phyloP scores from a whole-genome alignment of 1,140 invertebrate species.

The Drosophila mauritiana region DNA sequence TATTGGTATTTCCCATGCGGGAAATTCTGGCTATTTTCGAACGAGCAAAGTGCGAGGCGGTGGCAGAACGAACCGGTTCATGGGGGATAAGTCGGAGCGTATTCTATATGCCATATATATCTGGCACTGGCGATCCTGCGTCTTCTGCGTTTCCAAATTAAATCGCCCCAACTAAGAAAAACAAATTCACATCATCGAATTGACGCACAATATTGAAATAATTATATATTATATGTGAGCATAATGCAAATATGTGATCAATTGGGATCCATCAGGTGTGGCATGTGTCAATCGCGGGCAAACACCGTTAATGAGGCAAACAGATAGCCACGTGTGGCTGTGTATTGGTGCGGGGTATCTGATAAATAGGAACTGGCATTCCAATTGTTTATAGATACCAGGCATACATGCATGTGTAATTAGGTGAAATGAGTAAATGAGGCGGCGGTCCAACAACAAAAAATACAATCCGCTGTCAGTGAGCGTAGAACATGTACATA shows the following conservation, averaged over 20 bases:
- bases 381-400: constrained; percentile 28
- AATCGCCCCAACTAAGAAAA: constrained; percentile 24
- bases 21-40: constrained; percentile 55
- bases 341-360: constrained; percentile 11
- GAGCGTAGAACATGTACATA: constrained; percentile 24
- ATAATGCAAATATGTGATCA: constrained; percentile 24
- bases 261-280: constrained; percentile 27
- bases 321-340: constrained; percentile 31
- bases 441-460: constrained; percentile 30
- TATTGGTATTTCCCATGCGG: constrained; percentile 35
- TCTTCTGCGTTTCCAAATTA: constrained; percentile 32
- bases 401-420: constrained; percentile 61
- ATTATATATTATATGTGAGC: too few relatives aligned
- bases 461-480: constrained; percentile 3
- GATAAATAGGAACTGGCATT: constrained; percentile 51
- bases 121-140: constrained; percentile 2
- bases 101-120: constrained; percentile 33
- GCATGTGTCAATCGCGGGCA: constrained; percentile 32
- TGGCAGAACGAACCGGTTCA: constrained; percentile 58
- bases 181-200: constrained; percentile 15
- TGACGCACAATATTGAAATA: constrained; percentile 8
- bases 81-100: constrained; percentile 38
- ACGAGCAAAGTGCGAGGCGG: constrained; percentile 29
- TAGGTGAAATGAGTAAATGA: constrained; percentile 61
- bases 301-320: constrained; percentile 43